Conservation (phyloP, 2,113 vertebrate genomes). For the Plectropomus leopardus region DNA sequence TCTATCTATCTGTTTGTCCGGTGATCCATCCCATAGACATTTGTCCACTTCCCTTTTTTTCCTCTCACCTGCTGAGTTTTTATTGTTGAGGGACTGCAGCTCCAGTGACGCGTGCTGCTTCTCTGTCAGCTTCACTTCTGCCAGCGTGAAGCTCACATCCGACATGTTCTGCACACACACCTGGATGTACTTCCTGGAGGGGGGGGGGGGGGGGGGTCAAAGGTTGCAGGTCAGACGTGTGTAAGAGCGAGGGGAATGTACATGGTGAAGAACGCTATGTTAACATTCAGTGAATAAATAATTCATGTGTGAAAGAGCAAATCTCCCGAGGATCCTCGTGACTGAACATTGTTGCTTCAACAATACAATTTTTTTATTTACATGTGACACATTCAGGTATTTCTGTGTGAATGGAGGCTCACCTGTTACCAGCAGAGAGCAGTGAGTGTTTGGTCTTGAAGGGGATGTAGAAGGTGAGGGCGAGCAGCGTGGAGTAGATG, state of each 20-base stretch:
- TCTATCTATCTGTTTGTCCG: no score
- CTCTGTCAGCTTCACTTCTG: constrained; percentile 86
- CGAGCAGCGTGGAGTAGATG: constrained; percentile 96
- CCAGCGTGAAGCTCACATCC: constrained; percentile 90
- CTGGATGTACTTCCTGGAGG: constrained; percentile 94
- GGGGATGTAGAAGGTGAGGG: constrained; percentile 95
- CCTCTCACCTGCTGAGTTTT: constrained; percentile 88
- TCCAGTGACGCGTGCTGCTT: constrained; percentile 80
- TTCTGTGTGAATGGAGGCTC: neutral
- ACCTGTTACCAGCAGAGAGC: constrained; percentile 94
- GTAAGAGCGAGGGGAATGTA: neutral
- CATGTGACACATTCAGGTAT: neutral
- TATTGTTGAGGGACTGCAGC: constrained; percentile 87
- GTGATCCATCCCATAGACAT: neutral
- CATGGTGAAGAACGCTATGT: neutral
- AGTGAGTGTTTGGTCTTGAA: constrained; percentile 94
- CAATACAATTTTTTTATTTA: neutral
- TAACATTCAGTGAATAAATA: neutral
- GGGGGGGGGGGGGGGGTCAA: constrained; percentile 15
- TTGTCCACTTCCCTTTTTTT: no score
- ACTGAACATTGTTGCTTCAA: neutral
- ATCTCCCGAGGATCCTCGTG: neutral
- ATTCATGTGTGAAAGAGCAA: neutral
- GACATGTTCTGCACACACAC: constrained; percentile 95
- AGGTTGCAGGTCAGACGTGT: constrained; percentile 5